Percentiles rank a stretch among this genome's conserved stretches.
These are phyloP conservation scores for Romanogobio albipinnatus DNA, from an alignment of 2,113 vertebrate genomes.

Conservation along the genomic window DNA sequence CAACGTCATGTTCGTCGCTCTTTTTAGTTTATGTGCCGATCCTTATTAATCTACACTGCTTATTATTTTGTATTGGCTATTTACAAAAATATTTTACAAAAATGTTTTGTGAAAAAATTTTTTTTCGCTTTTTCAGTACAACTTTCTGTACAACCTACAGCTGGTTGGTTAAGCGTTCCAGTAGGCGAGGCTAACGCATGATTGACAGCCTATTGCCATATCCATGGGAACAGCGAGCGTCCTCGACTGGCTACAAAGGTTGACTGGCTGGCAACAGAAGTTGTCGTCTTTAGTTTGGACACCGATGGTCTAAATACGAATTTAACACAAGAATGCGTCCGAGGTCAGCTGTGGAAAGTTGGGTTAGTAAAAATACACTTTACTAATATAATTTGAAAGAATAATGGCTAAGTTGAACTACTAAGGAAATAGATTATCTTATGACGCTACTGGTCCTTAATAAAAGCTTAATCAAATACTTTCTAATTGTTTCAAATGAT, in stretches of 20 bases:
- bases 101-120: background rate
- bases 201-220: conserved; percentile 26
- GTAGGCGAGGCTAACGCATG: conserved; percentile 25
- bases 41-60: background rate
- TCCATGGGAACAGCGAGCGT: conserved; percentile 61
- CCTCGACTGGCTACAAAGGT: conserved; percentile 16
- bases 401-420: background rate
- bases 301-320: background rate
- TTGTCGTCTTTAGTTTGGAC: background rate
- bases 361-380: conserved; percentile 10
- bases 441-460: background rate
- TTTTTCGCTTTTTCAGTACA: background rate
- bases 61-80: background rate
- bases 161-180: background rate
- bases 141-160: too few relatives aligned
- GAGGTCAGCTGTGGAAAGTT: background rate
- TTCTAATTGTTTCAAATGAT: background rate
- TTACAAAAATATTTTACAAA: background rate
- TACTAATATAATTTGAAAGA: background rate
- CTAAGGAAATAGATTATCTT: too few relatives aligned
- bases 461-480: background rate
- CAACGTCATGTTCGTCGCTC: background rate
- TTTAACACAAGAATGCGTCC: background rate
- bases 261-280: too few relatives aligned
- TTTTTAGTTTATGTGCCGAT: background rate